phyloP scores from a whole-genome alignment of 1,140 invertebrate genomes.

The Aleiodes sp. region DNA sequence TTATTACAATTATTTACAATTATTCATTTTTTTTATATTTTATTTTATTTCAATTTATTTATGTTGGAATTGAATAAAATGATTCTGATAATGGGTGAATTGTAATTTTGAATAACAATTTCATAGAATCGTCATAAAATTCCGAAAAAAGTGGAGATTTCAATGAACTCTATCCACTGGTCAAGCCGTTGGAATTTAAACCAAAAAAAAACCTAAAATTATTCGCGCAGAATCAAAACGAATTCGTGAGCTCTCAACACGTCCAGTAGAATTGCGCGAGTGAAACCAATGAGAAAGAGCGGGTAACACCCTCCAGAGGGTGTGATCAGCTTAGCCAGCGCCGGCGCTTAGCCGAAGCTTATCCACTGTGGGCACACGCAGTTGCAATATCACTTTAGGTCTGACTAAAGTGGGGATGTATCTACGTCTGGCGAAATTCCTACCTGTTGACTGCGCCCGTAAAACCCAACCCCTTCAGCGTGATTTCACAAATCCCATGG shows the following conservation, averaged over 20 bases:
- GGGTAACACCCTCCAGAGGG: constrained; percentile 62
- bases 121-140: no score
- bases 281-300: constrained; percentile 54
- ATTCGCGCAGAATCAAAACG: constrained; percentile 41
- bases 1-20: no score
- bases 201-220: neutral
- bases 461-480: constrained; percentile 61
- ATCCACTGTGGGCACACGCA: constrained; percentile 48
- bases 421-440: constrained; percentile 21
- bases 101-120: no score
- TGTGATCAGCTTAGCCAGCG: constrained; percentile 63
- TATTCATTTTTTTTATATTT: no score
- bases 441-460: constrained; percentile 63
- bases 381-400: constrained; percentile 4
- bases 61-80: no score
- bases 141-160: neutral
- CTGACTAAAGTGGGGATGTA: neutral
- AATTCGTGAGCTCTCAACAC: neutral
- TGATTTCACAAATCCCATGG: constrained; percentile 63
- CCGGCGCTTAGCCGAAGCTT: constrained; percentile 65
- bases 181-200: neutral
- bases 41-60: no score
- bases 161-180: neutral
- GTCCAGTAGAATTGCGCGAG: constrained; percentile 1
- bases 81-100: no score